Conservation (phyloP, 2,113 vertebrate genomes). For the Brachyhypopomus gauderio region DNA sequence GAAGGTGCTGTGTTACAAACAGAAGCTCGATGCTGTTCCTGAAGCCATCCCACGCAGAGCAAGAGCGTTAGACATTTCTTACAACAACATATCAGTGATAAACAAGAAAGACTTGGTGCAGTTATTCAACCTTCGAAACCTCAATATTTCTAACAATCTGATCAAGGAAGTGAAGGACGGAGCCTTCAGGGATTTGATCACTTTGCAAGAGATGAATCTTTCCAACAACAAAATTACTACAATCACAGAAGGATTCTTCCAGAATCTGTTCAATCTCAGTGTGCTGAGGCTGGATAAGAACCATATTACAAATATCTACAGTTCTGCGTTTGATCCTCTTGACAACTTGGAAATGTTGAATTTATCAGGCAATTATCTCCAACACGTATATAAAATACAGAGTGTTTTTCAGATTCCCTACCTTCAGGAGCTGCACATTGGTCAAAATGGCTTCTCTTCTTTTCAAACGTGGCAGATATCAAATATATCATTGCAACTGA, state of each 20-base stretch:
- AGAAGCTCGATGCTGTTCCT: no score
- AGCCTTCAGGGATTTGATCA: conserved; percentile 9
- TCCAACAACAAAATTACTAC: not conserved
- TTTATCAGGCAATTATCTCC: conserved; percentile 23
- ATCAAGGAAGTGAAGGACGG: conserved; percentile 7
- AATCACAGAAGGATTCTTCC: not conserved
- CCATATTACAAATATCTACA: conserved; percentile 3
- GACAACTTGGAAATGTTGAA: conserved; percentile 20
- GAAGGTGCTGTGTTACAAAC: no score
- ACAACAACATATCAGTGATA: not conserved
- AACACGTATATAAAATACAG: not conserved
- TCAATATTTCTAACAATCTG: conserved; percentile 15
- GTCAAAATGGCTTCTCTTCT: not conserved
- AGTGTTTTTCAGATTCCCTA: conserved; percentile 19
- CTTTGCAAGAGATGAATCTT: conserved; percentile 23
- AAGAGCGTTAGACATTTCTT: not conserved
- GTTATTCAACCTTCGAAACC: conserved; percentile 23
- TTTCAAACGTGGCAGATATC: conserved; percentile 29
- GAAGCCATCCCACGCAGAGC: not conserved
- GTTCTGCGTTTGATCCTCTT: conserved; percentile 22
- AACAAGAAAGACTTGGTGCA: not conserved
- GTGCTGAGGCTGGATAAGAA: not conserved
- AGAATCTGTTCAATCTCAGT: conserved; percentile 3
- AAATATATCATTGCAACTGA: conserved; percentile 19
- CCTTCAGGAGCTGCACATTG: conserved; percentile 20